Percentiles rank a stretch among this genome's conserved stretches.
These are phyloP conservation scores for Taenaris catops DNA, from an alignment of 2,888 invertebrate genomes.

Conservation along the genomic window DNA sequence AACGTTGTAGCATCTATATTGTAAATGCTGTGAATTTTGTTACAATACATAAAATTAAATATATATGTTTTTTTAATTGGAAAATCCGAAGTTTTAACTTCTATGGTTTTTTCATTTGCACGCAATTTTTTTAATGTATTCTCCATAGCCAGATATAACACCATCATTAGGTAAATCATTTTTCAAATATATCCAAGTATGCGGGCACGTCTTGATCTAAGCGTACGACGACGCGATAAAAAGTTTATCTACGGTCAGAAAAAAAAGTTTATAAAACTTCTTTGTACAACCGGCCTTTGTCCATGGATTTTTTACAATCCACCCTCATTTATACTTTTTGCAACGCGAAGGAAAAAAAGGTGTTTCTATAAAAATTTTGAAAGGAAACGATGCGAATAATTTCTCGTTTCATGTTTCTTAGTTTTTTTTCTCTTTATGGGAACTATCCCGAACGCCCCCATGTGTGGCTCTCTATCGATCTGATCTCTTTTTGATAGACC, in stretches of 20 bases:
- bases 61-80: too few species aligned
- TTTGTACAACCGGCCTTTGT: constrained; percentile 68
- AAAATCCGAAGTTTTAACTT: too few species aligned
- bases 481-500: constrained; percentile 78
- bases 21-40: too few species aligned
- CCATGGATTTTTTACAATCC: constrained; percentile 56
- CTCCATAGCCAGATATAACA: too few species aligned
- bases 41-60: too few species aligned
- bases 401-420: constrained; percentile 75
- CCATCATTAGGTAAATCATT: too few species aligned
- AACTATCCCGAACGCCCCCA: constrained; percentile 62
- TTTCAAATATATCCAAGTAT: constrained; percentile 7
- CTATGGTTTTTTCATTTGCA: too few species aligned
- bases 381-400: constrained; percentile 78
- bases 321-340: constrained; percentile 70
- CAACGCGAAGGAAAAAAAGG: constrained; percentile 72
- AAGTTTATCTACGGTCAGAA: constrained; percentile 56
- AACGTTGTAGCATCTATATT: too few species aligned
- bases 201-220: constrained; percentile 10
- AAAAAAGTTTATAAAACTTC: constrained; percentile 57
- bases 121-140: too few species aligned
- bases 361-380: constrained; percentile 66
- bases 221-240: constrained; percentile 32
- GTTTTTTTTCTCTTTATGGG: constrained; percentile 40
- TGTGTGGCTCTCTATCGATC: constrained; percentile 62